Percentiles rank a stretch among this genome's conserved stretches.
These are phyloP conservation scores for Ceratotherium simum DNA, from an alignment of 2,113 vertebrate genomes.

Conservation along the genomic window DNA sequence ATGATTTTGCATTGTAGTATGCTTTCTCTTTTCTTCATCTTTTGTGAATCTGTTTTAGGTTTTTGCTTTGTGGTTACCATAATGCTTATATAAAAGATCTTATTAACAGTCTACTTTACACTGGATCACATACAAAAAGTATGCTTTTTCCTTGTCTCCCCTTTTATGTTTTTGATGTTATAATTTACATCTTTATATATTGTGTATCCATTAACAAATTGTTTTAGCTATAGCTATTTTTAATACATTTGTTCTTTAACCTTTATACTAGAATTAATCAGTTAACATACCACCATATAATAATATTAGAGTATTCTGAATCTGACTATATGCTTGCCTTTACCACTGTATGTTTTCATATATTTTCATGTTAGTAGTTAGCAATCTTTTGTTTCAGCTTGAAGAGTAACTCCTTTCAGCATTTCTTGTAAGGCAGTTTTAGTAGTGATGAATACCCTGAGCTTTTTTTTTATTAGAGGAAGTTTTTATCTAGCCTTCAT, in stretches of 20 bases:
- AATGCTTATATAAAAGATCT: background rate
- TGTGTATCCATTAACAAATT: background rate
- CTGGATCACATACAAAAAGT: background rate
- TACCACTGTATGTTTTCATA: background rate
- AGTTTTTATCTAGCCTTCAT: no score
- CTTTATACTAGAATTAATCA: background rate
- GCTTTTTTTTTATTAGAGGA: no score
- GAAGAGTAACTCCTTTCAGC: background rate
- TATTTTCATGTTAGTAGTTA: background rate
- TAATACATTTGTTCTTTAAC: background rate
- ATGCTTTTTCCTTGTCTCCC: background rate
- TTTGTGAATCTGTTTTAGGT: background rate
- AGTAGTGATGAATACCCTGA: background rate
- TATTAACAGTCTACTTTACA: background rate
- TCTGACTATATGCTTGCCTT: background rate
- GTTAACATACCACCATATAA: background rate
- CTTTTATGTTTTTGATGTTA: background rate
- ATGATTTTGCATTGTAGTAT: background rate
- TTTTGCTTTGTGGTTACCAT: background rate
- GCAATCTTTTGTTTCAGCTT: background rate
- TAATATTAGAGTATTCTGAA: background rate
- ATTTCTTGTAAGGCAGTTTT: background rate
- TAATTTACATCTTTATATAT: background rate
- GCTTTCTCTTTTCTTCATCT: background rate
- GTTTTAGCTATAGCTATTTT: background rate